Base-by-base conservation (phyloP, 2,797 vertebrate species). In the Hyperoplus immaculatus region DNA sequence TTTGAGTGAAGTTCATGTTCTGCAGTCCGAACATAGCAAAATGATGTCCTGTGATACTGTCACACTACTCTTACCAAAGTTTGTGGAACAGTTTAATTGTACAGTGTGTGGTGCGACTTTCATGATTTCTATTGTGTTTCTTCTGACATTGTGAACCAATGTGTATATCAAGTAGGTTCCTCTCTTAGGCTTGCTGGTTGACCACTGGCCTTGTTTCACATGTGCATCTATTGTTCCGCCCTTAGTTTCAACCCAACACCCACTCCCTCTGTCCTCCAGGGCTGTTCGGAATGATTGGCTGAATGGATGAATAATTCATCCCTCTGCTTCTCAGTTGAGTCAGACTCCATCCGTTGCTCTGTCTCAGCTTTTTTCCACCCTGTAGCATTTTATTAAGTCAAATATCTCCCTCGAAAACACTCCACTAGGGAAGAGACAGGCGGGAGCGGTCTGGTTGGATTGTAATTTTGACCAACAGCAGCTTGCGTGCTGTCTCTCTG, bases 271-370 rank as follows among this genome's bases (percentile, higher is more conserved):
- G 66, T 47, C 86, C 56, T 67, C 69, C 21, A 11, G 71, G 50
- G 75, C 77, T 55, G 81, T 83, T 90, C 64, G 77, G 80, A 78
- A 65, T 29, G 42, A 87, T 78, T 78, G 87, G 74, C 83, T 82
- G 79, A 74, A 49, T 49, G 70, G 64, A 84, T 94, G 85, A 93
- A 94, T 94, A 86, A 94, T 94, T 94, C 63, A 94, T 88, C 57
- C 77, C 78, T 78, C 51, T 64, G 10, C 60, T 78, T 81, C 60
- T 75, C 38, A 49, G 80, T 83, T 85, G 88, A 92, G 78, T 91
- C 85, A 79, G 58, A 74, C 80, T 85, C 71, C 74, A 79, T 43
- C 74, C 77, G n/a, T 73, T 71, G 83, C 86, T 69, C 59, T 46
- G 77, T 69, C 67, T 72, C 72, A 69, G 69, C 75, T 82, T 87